A percentile compares a stretch with the other conserved stretches of the same genome.
These are phyloP conservation scores for Sinopyrophorus schimmeli DNA, from an alignment of 2,888 invertebrate species.

Conservation along the genomic window DNA sequence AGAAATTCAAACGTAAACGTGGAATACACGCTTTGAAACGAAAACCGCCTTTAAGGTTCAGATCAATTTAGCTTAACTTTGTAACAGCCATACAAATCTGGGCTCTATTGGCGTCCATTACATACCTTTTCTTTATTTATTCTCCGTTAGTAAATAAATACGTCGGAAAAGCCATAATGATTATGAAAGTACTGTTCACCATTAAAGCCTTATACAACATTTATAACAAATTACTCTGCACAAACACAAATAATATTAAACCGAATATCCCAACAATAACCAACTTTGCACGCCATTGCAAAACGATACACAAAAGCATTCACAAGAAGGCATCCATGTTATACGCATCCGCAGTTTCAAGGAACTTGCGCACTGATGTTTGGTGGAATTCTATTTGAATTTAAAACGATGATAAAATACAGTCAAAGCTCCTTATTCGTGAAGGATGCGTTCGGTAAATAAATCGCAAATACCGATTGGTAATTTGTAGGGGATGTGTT, in stretches of 20 bases:
- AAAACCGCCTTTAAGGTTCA: slow-evolving; percentile 55
- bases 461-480: too few relatives aligned
- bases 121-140: slow-evolving; percentile 45
- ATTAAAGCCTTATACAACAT: not conserved
- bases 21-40: slow-evolving; percentile 40
- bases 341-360: slow-evolving; percentile 15
- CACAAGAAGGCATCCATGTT: slow-evolving; percentile 18
- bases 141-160: slow-evolving; percentile 17
- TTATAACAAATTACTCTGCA: slow-evolving; percentile 3
- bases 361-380: slow-evolving; percentile 8
- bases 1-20: slow-evolving; percentile 19
- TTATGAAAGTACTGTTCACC: not conserved
- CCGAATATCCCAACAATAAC: slow-evolving; percentile 16
- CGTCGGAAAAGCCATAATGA: slow-evolving; percentile 1
- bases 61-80: slow-evolving; percentile 52
- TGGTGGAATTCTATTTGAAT: too few relatives aligned
- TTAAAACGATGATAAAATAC: too few relatives aligned
- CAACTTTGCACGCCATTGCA: slow-evolving; percentile 35
- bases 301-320: slow-evolving; percentile 32
- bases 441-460: too few relatives aligned
- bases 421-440: too few relatives aligned
- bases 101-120: slow-evolving; percentile 55
- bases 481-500: too few relatives aligned
- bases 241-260: slow-evolving; percentile 11
- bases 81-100: slow-evolving; percentile 52